phyloP scores from a whole-genome alignment of 2,888 invertebrate species.

The Caenorhabditis doughertyi region DNA sequence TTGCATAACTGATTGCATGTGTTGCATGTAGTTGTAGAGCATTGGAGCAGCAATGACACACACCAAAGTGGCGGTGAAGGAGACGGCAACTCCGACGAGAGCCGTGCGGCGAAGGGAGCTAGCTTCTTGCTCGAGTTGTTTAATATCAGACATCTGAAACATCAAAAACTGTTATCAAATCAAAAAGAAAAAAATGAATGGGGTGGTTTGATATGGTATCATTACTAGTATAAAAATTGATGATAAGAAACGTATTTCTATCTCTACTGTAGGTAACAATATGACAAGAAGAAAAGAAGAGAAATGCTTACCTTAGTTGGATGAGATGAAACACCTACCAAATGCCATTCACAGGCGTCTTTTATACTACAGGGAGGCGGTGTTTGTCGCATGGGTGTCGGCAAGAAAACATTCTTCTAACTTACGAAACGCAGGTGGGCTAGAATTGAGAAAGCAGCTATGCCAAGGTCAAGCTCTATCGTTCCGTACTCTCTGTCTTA shows the following conservation, averaged over 20 bases:
- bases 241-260: conserved; percentile 22
- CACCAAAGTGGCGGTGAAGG: conserved; percentile 74
- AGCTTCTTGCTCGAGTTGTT: conserved; percentile 73
- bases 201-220: neutral
- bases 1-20: conserved; percentile 76
- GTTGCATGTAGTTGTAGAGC: conserved; percentile 80
- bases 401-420: conserved; percentile 36
- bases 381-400: conserved; percentile 61
- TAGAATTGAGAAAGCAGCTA: conserved; percentile 58
- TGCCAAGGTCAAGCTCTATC: conserved; percentile 66
- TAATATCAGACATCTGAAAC: conserved; percentile 69
- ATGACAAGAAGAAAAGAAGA: conserved; percentile 4
- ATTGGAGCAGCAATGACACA: conserved; percentile 76
- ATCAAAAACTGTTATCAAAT: neutral
- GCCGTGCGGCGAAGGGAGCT: conserved; percentile 72
- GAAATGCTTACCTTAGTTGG: conserved; percentile 61
- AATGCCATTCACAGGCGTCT: conserved; percentile 52
- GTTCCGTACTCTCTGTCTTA: conserved; percentile 56
- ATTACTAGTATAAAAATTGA: neutral
- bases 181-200: neutral
- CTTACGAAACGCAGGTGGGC: conserved; percentile 52
- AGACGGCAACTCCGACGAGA: conserved; percentile 74
- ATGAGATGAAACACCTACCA: conserved; percentile 66
- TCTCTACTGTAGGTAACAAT: conserved; percentile 34
- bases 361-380: conserved; percentile 67